Evolutionary conservation across 1,140 invertebrate genomes (phyloP).

Genomic region (Saccostrea glomerata): DNA sequence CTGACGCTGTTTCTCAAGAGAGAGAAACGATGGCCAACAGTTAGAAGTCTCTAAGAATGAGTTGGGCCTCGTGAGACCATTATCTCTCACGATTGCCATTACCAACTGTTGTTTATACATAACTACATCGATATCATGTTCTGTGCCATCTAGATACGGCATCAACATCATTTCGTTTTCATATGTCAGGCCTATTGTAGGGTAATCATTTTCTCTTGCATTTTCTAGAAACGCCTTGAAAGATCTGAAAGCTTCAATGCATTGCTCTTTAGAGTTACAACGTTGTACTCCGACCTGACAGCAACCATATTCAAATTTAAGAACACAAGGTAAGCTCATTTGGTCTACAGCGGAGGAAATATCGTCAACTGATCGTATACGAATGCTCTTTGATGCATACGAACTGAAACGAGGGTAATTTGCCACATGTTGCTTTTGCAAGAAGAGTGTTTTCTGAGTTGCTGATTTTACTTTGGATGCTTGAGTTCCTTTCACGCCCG

Average conservation of each 20-base stretch:
- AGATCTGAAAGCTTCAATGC: conserved; percentile 35
- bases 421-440: conserved; percentile 53
- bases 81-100: conserved; percentile 66
- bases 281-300: conserved; percentile 64
- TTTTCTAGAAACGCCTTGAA: conserved; percentile 44
- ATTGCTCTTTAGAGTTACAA: conserved; percentile 54
- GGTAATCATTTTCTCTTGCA: conserved; percentile 54
- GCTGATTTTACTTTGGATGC: conserved; percentile 65
- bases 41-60: conserved; percentile 59
- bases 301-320: conserved; percentile 67
- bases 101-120: conserved; percentile 62
- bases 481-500: conserved; percentile 49
- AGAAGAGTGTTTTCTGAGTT: conserved; percentile 56
- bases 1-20: conserved; percentile 60
- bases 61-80: conserved; percentile 60
- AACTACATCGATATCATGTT: conserved; percentile 67
- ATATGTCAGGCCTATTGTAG: conserved; percentile 63
- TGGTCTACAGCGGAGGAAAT: conserved; percentile 12
- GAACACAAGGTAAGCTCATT: conserved; percentile 52
- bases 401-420: conserved; percentile 59
- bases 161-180: conserved; percentile 62
- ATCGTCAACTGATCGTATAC: conserved; percentile 46
- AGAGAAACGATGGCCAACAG: conserved; percentile 56
- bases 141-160: conserved; percentile 60
- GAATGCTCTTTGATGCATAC: conserved; percentile 48